These are phyloP conservation scores for Proterorhinus semilunaris DNA, from an alignment of 2,113 vertebrate genomes.

Conservation along the genomic window DNA sequence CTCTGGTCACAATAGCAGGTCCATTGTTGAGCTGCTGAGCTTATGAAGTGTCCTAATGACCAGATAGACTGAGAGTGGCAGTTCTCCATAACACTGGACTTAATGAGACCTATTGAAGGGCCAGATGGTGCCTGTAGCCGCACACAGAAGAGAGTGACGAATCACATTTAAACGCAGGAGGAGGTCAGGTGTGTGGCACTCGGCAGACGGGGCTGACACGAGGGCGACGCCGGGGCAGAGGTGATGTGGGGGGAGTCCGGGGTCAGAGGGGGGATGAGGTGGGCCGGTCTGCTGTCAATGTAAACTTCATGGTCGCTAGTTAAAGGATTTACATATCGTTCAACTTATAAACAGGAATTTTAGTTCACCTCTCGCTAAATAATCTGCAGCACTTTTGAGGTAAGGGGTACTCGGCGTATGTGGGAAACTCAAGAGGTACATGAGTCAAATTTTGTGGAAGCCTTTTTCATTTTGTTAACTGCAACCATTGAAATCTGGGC, in stretches of 20 bases:
- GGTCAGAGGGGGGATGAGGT: constrained; percentile 31
- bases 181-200: constrained; percentile 64
- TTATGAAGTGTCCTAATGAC: constrained; percentile 69
- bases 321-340: constrained; percentile 27
- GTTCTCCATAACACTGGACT: constrained; percentile 58
- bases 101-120: constrained; percentile 74
- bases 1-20: constrained; percentile 52
- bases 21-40: constrained; percentile 64
- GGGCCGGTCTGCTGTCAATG: constrained; percentile 65
- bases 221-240: constrained; percentile 17
- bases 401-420: no score
- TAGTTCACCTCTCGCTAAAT: no score
- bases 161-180: constrained; percentile 45
- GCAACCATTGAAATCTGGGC: no score
- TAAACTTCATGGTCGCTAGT: constrained; percentile 61
- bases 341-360: no score
- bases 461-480: no score
- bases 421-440: no score
- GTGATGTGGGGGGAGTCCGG: constrained; percentile 39
- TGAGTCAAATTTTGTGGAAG: no score
- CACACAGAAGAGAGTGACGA: constrained; percentile 50
- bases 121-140: constrained; percentile 66
- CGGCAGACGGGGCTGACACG: neutral
- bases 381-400: no score
- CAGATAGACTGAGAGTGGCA: constrained; percentile 58